Base-by-base conservation (phyloP, 2,797 vertebrate genomes). In the Hybognathus amarus region DNA sequence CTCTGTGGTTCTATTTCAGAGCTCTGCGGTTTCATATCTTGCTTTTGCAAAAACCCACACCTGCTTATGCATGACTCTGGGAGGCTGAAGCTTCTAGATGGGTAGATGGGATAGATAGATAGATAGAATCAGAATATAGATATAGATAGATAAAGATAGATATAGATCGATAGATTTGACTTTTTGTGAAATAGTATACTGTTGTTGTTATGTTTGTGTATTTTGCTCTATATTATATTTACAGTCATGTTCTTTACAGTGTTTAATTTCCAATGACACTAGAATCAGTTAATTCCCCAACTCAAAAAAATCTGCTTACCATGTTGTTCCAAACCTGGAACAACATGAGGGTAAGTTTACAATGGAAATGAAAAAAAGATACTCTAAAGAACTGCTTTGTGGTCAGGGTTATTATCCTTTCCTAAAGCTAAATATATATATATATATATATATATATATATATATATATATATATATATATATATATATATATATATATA, bases 41-140 rank as follows among this genome's bases (percentile, higher is more conserved):
- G 33, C 80, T 82, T 82, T 82, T 82, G 80, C 71, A 82, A 82
- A 75, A 82, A 42, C 61, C 61, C 71, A 56, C 71, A 54, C n/a
- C 42, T 64, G 10, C 33, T 6, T 27, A 30, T 66, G 67, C 52
- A 47, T 47, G 45, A 47, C 45, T 6, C 45, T 47, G 5, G 1
- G 0, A 47, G 45, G 15, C 45, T 17, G 15, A 47, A 6, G 45
- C 12, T 11, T 2, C 0, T 40, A 11, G 42, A 45, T 45, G 0
- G 42, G 15, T 45, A 4, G 42, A 45, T 45, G 1, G 42, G 4
- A 45, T 45, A 13, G 12, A 13, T 45, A 15, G 13, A 47, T 47
- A 5, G 45, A 47, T 47, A 2, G 47, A n/a, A n/a, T n/a, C n/a
- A n/a, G n/a, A n/a, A n/a, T n/a, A n/a, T n/a, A n/a, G n/a, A n/a